Base-by-base conservation (phyloP, 1,140 invertebrate genomes). In the Panagrolaimus sp. region DNA sequence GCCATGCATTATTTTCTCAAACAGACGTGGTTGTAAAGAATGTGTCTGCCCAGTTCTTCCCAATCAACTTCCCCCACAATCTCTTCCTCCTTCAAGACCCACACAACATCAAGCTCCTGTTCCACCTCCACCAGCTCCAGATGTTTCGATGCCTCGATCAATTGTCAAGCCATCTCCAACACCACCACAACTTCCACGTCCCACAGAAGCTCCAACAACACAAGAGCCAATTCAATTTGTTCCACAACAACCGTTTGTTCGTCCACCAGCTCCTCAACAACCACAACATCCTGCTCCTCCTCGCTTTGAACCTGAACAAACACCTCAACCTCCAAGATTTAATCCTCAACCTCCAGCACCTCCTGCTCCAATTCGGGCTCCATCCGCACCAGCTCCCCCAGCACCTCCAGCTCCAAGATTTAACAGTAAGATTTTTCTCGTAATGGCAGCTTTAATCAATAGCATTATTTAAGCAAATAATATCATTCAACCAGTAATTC, bases 1-100 rank as follows among this genome's bases (percentile, higher is more conserved):
- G 46, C 80, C 80, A n/a, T 82, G 80, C 70, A 83, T 83, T 51
- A 75, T 83, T 57, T 79, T 81, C 75, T 67, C 77, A 42, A 81
- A 81, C 65, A 69, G 79, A 64, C 63, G 62, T 27, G 78, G 81
- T 14, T 82, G 80, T 53, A 70, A 76, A 46, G 80, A 82, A 62
- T 82, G 80, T 65, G 75, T 77, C 11, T 82, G 80, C 67, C 80
- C 81, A 25, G 44, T 76, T 1, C 42, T 67, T 44, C 57, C 51
- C 0, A 27, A 27, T 13, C 14, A n/a, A 20, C 20, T 20, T 27
- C 51, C 51, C 2, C 53, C 70, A n/a, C 57, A 62, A 14, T 61
- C 20, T 44, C 53, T 45, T 31, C 70, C 63, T 62, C 66, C 16
- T 4, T 25, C 20, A 13, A 13, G 38, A 11, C 31, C 31, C 2